phyloP scores from a whole-genome alignment of 2,888 invertebrate genomes.

The Drosophila paramelanica region DNA sequence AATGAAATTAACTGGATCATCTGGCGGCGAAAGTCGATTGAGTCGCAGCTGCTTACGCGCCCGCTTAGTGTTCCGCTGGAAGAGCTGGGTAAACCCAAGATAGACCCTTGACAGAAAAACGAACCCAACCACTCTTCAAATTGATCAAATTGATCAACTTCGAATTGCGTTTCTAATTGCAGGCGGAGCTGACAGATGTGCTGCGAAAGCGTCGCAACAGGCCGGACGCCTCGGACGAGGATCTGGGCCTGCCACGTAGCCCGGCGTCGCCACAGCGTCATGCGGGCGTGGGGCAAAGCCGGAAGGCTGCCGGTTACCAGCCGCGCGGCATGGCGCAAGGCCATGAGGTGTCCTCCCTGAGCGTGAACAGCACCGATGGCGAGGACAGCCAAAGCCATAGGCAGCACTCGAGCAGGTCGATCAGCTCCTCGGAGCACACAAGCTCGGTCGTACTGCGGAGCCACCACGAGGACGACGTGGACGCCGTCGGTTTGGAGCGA shows the following conservation, averaged over 20 bases:
- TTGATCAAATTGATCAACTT: background rate
- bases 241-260: constrained; percentile 90
- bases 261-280: constrained; percentile 89
- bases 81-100: constrained; percentile 82
- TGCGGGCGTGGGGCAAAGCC: constrained; percentile 50
- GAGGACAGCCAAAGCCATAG: constrained; percentile 68
- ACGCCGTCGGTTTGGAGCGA: constrained; percentile 78
- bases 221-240: constrained; percentile 90
- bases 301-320: constrained; percentile 29
- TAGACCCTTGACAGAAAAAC: background rate
- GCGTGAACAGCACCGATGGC: constrained; percentile 88
- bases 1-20: constrained; percentile 79
- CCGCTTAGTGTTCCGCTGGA: constrained; percentile 83
- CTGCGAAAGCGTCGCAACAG: constrained; percentile 88
- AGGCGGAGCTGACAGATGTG: constrained; percentile 92
- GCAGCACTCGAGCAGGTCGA: constrained; percentile 56
- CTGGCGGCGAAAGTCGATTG: constrained; percentile 75
- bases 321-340: constrained; percentile 21
- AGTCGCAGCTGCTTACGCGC: constrained; percentile 82
- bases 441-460: constrained; percentile 68
- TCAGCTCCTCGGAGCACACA: constrained; percentile 61
- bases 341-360: constrained; percentile 84
- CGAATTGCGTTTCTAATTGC: constrained; percentile 44
- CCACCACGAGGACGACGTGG: constrained; percentile 76
- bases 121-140: background rate